phyloP scores from a whole-genome alignment of 2,797 vertebrate species.

The Epinephelus awoara region DNA sequence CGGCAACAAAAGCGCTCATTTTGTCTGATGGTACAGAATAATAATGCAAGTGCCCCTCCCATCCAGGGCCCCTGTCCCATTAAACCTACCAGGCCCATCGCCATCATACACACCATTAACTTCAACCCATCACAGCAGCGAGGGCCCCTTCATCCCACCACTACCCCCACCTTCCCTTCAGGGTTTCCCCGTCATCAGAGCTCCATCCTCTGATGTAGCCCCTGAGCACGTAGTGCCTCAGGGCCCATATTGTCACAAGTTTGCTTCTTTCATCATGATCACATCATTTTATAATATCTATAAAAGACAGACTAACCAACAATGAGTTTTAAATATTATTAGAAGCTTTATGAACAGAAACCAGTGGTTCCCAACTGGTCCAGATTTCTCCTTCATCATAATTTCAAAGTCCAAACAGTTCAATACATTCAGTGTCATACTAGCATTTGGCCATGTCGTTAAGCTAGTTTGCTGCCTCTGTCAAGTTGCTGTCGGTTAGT shows the following conservation, averaged over 20 bases:
- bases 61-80: conserved; percentile 57
- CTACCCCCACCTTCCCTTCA: conserved; percentile 16
- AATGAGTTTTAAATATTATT: neutral
- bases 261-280: neutral
- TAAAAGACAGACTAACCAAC: neutral
- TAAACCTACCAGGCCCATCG: conserved; percentile 53
- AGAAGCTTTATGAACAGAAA: neutral
- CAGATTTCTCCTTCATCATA: too few species aligned
- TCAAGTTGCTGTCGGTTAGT: too few species aligned
- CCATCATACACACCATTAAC: conserved; percentile 73
- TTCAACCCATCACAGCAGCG: conserved; percentile 49
- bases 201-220: conserved; percentile 18
- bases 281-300: neutral
- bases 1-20: conserved; percentile 59
- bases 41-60: conserved; percentile 49
- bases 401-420: too few species aligned
- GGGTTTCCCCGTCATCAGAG: conserved; percentile 29
- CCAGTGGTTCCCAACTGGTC: too few species aligned
- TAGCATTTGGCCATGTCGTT: too few species aligned
- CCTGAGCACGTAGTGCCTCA: neutral
- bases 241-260: neutral
- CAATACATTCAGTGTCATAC: too few species aligned
- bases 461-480: too few species aligned
- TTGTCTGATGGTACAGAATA: conserved; percentile 51
- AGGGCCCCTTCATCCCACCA: conserved; percentile 18